Base-by-base conservation (phyloP, 23 tunicate genomes). In the Oikopleura vanhoeffeni region DNA sequence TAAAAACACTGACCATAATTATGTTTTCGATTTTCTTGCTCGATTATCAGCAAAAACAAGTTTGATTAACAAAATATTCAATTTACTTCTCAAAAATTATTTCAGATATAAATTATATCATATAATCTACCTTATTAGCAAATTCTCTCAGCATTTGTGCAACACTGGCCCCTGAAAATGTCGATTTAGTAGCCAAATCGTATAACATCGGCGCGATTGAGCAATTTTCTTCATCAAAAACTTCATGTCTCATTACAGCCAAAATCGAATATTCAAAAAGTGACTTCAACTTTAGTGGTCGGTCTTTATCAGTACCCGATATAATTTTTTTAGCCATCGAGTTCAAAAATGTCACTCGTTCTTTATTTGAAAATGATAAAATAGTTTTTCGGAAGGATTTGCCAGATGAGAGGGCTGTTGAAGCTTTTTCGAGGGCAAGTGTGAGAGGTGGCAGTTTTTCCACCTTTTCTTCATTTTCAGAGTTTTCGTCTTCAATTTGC, bases 41-140 rank as follows among this genome's bases (percentile, higher is more conserved):
- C n/a, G n/a, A n/a, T n/a, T n/a, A n/a, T n/a, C n/a, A n/a, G n/a
- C n/a, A n/a, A n/a, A n/a, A n/a, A n/a, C n/a, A n/a, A n/a, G n/a
- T n/a, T n/a, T n/a, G n/a, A n/a, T n/a, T n/a, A n/a, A n/a, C n/a
- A n/a, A n/a, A n/a, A n/a, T n/a, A n/a, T n/a, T n/a, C n/a, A n/a
- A n/a, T n/a, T n/a, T n/a, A n/a, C n/a, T n/a, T n/a, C n/a, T n/a
- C n/a, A n/a, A n/a, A n/a, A n/a, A n/a, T n/a, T n/a, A n/a, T n/a
- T n/a, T n/a, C n/a, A n/a, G n/a, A n/a, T n/a, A n/a, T n/a, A n/a
- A n/a, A n/a, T n/a, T n/a, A n/a, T n/a, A n/a, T n/a, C n/a, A n/a
- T n/a, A n/a, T n/a, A n/a, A n/a, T n/a, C 24, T 49, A 13, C 64
- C 64, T 71, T 71, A 71, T 71, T 30, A 38, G 79, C 79, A 71